phyloP scores from a whole-genome alignment of 2,113 vertebrate genomes.

The Hippoglossus stenolepis region DNA sequence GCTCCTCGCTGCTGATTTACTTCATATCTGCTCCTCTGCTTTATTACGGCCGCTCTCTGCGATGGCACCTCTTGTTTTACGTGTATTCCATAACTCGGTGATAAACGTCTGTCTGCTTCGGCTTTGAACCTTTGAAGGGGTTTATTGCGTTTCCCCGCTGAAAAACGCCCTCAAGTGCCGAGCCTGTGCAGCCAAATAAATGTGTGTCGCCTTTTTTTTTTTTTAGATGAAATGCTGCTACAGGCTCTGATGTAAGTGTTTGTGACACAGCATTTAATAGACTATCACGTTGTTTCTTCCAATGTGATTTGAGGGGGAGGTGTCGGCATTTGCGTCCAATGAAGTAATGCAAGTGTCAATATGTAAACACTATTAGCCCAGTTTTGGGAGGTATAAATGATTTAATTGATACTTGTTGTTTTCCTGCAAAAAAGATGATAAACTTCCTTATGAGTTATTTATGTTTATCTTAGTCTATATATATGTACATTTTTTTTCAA shows the following conservation, averaged over 20 bases:
- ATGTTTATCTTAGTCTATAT: too few relatives aligned
- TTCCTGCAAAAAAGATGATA: background rate
- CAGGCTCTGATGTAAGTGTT: slow-evolving; percentile 39
- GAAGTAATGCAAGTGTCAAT: background rate
- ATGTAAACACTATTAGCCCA: background rate
- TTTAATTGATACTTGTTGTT: slow-evolving; percentile 23
- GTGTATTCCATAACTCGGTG: slow-evolving; percentile 35
- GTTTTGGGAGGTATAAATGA: background rate
- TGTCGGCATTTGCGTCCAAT: slow-evolving; percentile 28
- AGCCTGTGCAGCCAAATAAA: slow-evolving; percentile 32
- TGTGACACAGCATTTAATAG: slow-evolving; percentile 56
- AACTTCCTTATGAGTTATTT: background rate
- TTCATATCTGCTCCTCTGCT: slow-evolving; percentile 18
- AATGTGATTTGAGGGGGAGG: slow-evolving; percentile 28
- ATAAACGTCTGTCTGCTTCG: slow-evolving; percentile 47
- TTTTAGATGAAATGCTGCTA: slow-evolving; percentile 22
- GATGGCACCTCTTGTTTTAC: slow-evolving; percentile 24
- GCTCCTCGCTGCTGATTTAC: slow-evolving; percentile 20
- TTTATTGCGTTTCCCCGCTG: slow-evolving; percentile 33
- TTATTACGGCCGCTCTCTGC: slow-evolving; percentile 29
- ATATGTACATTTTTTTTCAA: too few relatives aligned
- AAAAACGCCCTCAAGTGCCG: slow-evolving; percentile 28
- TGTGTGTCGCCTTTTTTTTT: slow-evolving; percentile 43
- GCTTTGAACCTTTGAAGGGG: slow-evolving; percentile 26
- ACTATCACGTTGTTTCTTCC: slow-evolving; percentile 23